Conservation (phyloP, 2,888 invertebrate genomes). For the Standfussiana lucernea region DNA sequence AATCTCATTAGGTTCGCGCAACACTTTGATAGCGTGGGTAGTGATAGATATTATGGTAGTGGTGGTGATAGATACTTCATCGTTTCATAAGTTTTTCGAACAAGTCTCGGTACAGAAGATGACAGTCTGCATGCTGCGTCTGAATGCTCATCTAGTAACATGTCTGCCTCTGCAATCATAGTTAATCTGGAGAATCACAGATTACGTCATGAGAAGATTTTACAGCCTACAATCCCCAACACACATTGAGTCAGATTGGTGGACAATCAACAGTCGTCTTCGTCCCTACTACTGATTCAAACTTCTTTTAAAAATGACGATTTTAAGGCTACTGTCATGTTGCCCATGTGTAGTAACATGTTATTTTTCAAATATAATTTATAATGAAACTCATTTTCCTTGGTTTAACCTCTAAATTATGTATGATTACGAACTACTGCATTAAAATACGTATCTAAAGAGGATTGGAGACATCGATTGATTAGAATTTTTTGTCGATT, state of each 20-base stretch:
- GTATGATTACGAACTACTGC: slow-evolving; percentile 10
- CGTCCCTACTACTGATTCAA: not conserved
- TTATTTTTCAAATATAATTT: slow-evolving; percentile 18
- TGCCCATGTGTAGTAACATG: slow-evolving; percentile 11
- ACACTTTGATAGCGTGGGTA: not conserved
- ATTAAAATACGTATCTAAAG: slow-evolving; percentile 6
- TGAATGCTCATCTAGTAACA: not conserved
- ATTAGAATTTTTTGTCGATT: not conserved
- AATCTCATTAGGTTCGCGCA: slow-evolving; percentile 25
- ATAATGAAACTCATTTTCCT: slow-evolving; percentile 33
- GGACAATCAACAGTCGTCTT: not conserved
- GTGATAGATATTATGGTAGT: too few relatives aligned
- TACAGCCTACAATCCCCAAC: not conserved
- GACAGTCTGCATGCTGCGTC: too few relatives aligned
- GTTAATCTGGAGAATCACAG: not conserved
- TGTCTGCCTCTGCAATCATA: not conserved
- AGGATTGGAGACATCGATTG: slow-evolving; percentile 11
- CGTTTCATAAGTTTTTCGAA: not conserved
- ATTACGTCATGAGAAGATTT: not conserved
- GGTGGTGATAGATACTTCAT: slow-evolving; percentile 1
- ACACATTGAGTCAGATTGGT: not conserved
- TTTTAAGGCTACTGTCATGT: not conserved
- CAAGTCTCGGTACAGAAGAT: not conserved
- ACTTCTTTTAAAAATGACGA: not conserved
- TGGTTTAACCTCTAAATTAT: slow-evolving; percentile 44